Conservation (phyloP, 2,888 invertebrate genomes). For the Sinopyrophorus schimmeli region DNA sequence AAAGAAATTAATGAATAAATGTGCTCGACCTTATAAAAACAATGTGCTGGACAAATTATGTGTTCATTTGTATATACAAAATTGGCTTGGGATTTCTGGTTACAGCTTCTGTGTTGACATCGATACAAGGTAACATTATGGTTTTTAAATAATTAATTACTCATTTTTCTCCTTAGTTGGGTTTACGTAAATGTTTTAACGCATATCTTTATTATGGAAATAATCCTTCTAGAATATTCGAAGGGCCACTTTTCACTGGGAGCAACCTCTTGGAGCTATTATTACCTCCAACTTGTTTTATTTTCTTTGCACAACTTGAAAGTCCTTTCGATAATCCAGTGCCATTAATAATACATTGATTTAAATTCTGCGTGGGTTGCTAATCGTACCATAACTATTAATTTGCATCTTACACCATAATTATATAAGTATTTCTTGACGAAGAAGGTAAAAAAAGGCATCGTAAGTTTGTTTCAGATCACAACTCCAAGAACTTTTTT, state of each 20-base stretch:
- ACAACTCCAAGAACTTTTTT: too few species aligned
- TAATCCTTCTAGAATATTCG: too few species aligned
- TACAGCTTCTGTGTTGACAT: conserved; percentile 49
- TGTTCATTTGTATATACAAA: conserved; percentile 40
- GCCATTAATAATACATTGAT: background rate
- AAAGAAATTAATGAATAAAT: conserved; percentile 26
- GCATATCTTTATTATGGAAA: too few species aligned
- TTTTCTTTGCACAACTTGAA: background rate
- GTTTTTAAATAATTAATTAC: conserved; percentile 41
- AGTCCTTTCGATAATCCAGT: conserved; percentile 1
- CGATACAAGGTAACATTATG: conserved; percentile 50
- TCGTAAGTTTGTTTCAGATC: too few species aligned
- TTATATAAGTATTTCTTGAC: background rate
- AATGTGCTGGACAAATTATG: conserved; percentile 44
- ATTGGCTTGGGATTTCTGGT: conserved; percentile 45
- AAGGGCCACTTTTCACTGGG: too few species aligned
- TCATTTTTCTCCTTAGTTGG: too few species aligned
- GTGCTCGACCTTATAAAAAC: conserved; percentile 34
- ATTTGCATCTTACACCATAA: background rate
- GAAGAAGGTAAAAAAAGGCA: too few species aligned
- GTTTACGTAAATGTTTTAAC: too few species aligned
- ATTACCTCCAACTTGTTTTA: background rate
- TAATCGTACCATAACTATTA: background rate
- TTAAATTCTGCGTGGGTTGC: background rate
- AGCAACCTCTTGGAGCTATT: too few species aligned